Evolutionary conservation across 1,140 invertebrate species (phyloP), one percentile per base, ranked within the genome.

Genomic region (Pinna nobilis): DNA sequence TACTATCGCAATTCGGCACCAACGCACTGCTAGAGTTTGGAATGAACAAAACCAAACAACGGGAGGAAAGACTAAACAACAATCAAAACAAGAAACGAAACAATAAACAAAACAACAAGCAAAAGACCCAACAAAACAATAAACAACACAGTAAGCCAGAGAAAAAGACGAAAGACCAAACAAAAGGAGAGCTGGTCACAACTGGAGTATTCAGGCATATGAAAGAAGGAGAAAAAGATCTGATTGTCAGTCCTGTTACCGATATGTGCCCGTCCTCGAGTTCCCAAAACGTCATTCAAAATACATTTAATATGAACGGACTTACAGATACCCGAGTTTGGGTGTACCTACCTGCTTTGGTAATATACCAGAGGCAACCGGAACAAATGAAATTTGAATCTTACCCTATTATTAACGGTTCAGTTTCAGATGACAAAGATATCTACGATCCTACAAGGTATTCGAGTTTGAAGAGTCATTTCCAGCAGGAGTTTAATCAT

Each of bases 321-420:
- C 44, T 65, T 2, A 78, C 82, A 13, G 82, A 86, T 53, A 75
- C 50, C 2, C 75, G 76, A 37, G n/a, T 70, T 7, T 86, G 84
- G 84, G 81, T 78, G 6, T 83, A 80, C 57, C 55, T 86, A 7
- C 84, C 84, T 0, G 76, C 85, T 9, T 73, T 80, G 50, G 72
- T 86, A 23, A 77, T 84, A 20, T 65, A 70, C 4, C 65, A 73
- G 47, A n/a, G 80, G 37, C 67, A 82, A 25, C 70, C 68, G 4
- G 67, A 78, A 50, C 74, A 78, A 32, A 44, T 61, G 28, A 50
- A 63, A 28, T 82, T 70, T 49, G 23, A 78, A 2, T 72, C 67
- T 3, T 75, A 59, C 20, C 67, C 60, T 9, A 51, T 75, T 28
- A 47, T n/a, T 15, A 51, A 47, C n/a, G 67, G 66, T 7, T 35